Percentiles rank a stretch among this genome's conserved stretches.
These are phyloP conservation scores for Oplegnathus fasciatus DNA, from an alignment of 2,113 vertebrate genomes.

Conservation along the genomic window DNA sequence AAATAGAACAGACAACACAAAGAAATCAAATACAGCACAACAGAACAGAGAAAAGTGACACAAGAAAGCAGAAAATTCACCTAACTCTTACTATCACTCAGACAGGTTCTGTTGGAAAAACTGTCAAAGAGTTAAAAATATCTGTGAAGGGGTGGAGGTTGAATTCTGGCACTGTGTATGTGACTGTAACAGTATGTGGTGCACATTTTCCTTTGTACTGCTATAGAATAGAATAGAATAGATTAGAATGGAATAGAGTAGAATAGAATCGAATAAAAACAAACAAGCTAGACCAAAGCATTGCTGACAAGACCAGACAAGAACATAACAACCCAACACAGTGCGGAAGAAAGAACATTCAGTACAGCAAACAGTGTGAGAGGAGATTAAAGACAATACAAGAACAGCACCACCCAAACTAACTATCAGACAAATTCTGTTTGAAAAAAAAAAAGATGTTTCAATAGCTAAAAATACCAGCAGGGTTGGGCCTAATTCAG, in stretches of 20 bases:
- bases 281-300: conserved; percentile 19
- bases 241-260: conserved; percentile 7
- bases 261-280: neutral
- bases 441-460: conserved; percentile 28
- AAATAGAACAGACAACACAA: conserved; percentile 14
- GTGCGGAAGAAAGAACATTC: conserved; percentile 29
- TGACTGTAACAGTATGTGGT: conserved; percentile 4
- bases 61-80: conserved; percentile 6
- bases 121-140: conserved; percentile 49
- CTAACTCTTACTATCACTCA: conserved; percentile 8
- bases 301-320: conserved; percentile 19
- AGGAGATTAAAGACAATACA: conserved; percentile 48
- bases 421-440: conserved; percentile 57
- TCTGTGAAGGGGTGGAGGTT: conserved; percentile 9
- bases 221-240: neutral
- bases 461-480: conserved; percentile 61
- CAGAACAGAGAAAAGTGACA: conserved; percentile 34
- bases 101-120: conserved; percentile 6
- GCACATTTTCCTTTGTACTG: neutral
- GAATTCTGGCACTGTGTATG: neutral
- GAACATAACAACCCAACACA: neutral
- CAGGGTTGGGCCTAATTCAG: conserved; percentile 40
- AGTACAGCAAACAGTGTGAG: conserved; percentile 2
- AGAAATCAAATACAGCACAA: neutral
- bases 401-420: conserved; percentile 43